These are phyloP conservation scores for Lamproptera curius DNA, from an alignment of 2,888 invertebrate species.

Conservation along the genomic window DNA sequence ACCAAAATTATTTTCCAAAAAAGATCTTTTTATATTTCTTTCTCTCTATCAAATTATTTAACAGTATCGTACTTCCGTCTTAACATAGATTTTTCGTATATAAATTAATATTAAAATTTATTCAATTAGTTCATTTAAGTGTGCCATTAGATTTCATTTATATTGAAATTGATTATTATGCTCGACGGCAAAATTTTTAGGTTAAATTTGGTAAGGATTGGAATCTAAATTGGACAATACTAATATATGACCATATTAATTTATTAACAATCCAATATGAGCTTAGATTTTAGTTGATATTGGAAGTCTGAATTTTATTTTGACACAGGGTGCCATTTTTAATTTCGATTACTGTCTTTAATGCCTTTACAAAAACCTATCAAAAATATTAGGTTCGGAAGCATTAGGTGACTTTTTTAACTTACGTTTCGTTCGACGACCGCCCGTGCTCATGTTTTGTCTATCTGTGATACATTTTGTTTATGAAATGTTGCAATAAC, in stretches of 20 bases:
- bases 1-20: constrained; percentile 6
- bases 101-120: constrained; percentile 1
- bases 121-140: constrained; percentile 9
- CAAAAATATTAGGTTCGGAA: too few species aligned
- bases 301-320: constrained; percentile 46
- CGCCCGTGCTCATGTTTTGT: constrained; percentile 47
- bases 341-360: constrained; percentile 20
- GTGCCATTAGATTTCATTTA: constrained; percentile 14
- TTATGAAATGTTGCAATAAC: constrained; percentile 61
- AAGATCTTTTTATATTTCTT: neutral
- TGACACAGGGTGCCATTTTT: constrained; percentile 58
- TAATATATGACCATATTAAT: constrained; percentile 30
- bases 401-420: constrained; percentile 13
- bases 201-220: neutral
- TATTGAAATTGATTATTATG: constrained; percentile 6
- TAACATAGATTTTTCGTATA: neutral
- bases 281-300: constrained; percentile 27
- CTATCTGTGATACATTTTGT: constrained; percentile 73
- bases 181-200: constrained; percentile 1
- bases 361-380: constrained; percentile 11
- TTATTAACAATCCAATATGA: constrained; percentile 34
- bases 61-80: constrained; percentile 6
- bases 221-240: constrained; percentile 18
- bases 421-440: constrained; percentile 24
- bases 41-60: neutral